Evolutionary conservation across 2,797 vertebrate species (phyloP).

Genomic region (Alcedo atthis): DNA sequence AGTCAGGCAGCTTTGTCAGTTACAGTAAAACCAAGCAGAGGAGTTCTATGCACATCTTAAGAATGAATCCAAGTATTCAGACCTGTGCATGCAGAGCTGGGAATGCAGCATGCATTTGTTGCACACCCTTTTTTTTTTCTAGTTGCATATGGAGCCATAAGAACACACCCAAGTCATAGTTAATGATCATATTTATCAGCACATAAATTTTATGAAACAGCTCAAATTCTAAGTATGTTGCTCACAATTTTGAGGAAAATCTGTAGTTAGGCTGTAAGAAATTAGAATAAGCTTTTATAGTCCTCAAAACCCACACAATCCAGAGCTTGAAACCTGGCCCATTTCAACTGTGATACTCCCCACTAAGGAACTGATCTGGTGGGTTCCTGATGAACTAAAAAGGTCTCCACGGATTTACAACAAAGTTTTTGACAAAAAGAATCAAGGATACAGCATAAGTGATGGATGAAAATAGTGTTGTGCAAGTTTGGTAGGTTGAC

Average conservation of each 20-base stretch:
- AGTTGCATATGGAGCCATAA: neutral
- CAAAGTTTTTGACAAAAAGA: neutral
- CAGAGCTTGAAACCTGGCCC: neutral
- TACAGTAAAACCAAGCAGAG: conserved; percentile 43
- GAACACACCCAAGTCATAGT: neutral
- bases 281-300: neutral
- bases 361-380: neutral
- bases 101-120: neutral
- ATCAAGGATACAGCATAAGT: neutral
- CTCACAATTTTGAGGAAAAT: neutral
- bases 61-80: conserved; percentile 23
- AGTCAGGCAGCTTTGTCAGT: conserved; percentile 49
- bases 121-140: neutral
- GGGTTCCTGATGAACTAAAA: neutral
- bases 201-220: neutral
- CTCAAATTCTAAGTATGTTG: neutral
- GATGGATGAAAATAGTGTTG: neutral
- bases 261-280: neutral
- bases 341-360: neutral
- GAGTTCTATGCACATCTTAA: conserved; percentile 1
- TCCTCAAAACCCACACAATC: neutral
- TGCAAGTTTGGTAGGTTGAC: neutral
- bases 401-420: neutral
- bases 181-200: neutral
- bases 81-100: neutral